A percentile compares a stretch with the other conserved stretches of the same genome.
These are phyloP conservation scores for Nymphalis urticae DNA, from an alignment of 2,888 invertebrate genomes.

Conservation along the genomic window DNA sequence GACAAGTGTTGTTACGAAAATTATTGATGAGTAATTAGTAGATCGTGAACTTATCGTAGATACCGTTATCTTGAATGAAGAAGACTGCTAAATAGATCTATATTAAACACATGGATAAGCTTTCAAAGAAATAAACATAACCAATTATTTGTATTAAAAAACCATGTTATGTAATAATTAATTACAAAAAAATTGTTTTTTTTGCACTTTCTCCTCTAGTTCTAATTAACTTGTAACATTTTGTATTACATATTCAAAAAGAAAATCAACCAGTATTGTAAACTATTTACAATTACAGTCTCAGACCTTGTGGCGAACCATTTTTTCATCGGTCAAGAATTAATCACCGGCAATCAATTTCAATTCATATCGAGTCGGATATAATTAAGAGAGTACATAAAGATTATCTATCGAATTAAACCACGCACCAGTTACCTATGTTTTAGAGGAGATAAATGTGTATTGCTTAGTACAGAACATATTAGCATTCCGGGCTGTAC, in stretches of 20 bases:
- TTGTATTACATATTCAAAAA: neutral
- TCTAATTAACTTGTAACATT: neutral
- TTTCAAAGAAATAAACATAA: neutral
- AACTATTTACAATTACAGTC: slow-evolving; percentile 22
- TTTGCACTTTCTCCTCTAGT: neutral
- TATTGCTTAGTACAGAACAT: slow-evolving; percentile 58
- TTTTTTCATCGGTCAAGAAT: slow-evolving; percentile 38
- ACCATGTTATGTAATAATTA: neutral
- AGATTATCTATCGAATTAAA: slow-evolving; percentile 53
- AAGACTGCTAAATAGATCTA: slow-evolving; percentile 44
- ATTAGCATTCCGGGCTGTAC: slow-evolving; percentile 58
- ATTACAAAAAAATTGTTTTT: neutral
- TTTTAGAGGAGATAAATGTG: slow-evolving; percentile 60
- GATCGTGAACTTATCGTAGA: slow-evolving; percentile 45
- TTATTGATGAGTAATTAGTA: slow-evolving; percentile 45
- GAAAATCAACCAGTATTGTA: neutral
- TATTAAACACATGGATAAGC: slow-evolving; percentile 40
- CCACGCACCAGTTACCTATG: slow-evolving; percentile 52
- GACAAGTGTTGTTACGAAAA: slow-evolving; percentile 43
- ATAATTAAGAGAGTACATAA: slow-evolving; percentile 49
- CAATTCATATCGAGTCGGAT: slow-evolving; percentile 45
- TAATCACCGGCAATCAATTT: slow-evolving; percentile 45
- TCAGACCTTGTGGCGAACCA: slow-evolving; percentile 34
- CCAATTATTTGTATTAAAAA: neutral
- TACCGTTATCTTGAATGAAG: slow-evolving; percentile 44